phyloP scores from a whole-genome alignment of 35 echinoderm and acorn worm genomes.

The Heliocidaris erythrogramma region DNA sequence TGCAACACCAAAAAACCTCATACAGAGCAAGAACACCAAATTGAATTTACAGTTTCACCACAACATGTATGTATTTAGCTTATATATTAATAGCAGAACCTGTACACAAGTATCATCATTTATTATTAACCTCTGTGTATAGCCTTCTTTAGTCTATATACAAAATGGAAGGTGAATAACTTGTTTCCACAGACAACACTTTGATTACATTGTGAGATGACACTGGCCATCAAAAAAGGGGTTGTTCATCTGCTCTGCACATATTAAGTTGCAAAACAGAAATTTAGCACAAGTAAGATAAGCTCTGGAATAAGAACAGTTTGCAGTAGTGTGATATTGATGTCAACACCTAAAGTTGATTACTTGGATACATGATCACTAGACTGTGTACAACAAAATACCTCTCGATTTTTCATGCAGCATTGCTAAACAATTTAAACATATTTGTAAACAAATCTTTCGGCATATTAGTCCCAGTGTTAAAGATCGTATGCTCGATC shows the following conservation, averaged over 20 bases:
- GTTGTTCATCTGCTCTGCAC: too few relatives aligned
- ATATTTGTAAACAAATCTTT: too few relatives aligned
- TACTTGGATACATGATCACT: neutral
- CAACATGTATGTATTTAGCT: neutral
- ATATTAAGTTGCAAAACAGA: too few relatives aligned
- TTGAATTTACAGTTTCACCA: neutral
- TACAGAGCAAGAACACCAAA: neutral
- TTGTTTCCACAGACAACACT: neutral
- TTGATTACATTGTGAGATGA: neutral
- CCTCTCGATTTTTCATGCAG: too few relatives aligned
- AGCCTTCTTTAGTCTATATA: conserved; percentile 29
- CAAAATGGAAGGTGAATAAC: conserved; percentile 10
- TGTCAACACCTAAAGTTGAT: neutral
- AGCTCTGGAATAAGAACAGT: too few relatives aligned
- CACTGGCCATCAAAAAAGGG: neutral
- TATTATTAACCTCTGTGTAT: neutral
- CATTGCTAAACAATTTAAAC: too few relatives aligned
- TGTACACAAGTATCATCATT: neutral
- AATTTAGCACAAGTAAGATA: too few relatives aligned
- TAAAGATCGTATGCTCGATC: too few relatives aligned
- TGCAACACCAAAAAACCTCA: neutral
- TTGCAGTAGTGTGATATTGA: neutral
- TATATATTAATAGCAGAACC: neutral
- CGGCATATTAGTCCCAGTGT: too few relatives aligned
- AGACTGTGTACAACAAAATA: neutral